A percentile compares a stretch with the other conserved stretches of the same genome.
Evolutionary conservation across 2,888 invertebrate species (phyloP).

Genomic region (Pachymerium ferrugineum): DNA sequence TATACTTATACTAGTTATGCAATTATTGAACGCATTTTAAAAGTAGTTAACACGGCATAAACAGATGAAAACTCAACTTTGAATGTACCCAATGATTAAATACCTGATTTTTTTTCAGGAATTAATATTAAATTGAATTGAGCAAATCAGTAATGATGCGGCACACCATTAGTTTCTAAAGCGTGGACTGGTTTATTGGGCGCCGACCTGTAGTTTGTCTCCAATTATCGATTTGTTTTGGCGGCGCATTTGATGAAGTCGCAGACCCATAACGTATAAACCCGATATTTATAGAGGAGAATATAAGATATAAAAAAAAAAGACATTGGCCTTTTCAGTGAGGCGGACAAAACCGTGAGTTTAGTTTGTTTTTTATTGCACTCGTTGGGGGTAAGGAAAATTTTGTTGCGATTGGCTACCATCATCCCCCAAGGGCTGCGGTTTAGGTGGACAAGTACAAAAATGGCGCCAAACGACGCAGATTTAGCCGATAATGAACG

Average conservation of each 20-base stretch:
- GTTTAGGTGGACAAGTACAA: slow-evolving; percentile 22
- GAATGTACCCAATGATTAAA: too few relatives aligned
- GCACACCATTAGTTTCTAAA: neutral
- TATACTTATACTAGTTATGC: too few relatives aligned
- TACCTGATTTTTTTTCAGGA: too few relatives aligned
- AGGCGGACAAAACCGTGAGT: slow-evolving; percentile 10
- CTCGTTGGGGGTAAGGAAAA: slow-evolving; percentile 5
- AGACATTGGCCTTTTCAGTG: slow-evolving; percentile 22
- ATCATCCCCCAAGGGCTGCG: slow-evolving; percentile 14
- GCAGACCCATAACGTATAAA: slow-evolving; percentile 27
- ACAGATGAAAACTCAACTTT: too few relatives aligned
- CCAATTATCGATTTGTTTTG: slow-evolving; percentile 27
- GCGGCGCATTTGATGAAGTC: slow-evolving; percentile 27
- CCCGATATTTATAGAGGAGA: slow-evolving; percentile 9
- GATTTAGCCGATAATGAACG: slow-evolving; percentile 25
- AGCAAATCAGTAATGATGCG: slow-evolving; percentile 19
- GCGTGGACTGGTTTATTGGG: slow-evolving; percentile 20
- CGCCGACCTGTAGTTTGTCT: slow-evolving; percentile 22
- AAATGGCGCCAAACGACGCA: slow-evolving; percentile 25
- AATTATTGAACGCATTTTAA: too few relatives aligned
- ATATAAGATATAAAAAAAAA: too few relatives aligned
- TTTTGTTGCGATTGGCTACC: slow-evolving; percentile 19
- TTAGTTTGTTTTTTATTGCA: slow-evolving; percentile 27
- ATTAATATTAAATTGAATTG: slow-evolving; percentile 22
- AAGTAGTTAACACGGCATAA: too few relatives aligned